phyloP scores from a whole-genome alignment of 1,140 invertebrate species.

The Eumeta japonica region DNA sequence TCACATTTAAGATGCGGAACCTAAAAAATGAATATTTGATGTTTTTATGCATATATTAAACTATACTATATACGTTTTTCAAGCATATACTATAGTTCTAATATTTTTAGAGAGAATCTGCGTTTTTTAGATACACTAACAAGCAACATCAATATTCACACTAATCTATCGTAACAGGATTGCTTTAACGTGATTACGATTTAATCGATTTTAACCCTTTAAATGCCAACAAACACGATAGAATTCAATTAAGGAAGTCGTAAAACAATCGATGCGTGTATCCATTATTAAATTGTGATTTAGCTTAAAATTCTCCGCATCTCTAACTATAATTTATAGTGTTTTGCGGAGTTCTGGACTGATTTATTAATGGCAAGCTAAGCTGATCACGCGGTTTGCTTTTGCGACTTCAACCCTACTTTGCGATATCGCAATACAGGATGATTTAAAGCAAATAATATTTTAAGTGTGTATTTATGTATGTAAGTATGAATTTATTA shows the following conservation, averaged over 20 bases:
- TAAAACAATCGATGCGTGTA: slow-evolving; percentile 50
- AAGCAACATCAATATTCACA: too few species aligned
- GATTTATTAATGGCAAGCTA: slow-evolving; percentile 31
- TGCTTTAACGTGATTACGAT: too few species aligned
- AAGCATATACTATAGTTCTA: too few species aligned
- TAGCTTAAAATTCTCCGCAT: slow-evolving; percentile 48
- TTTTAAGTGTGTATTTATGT: too few species aligned
- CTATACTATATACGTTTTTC: too few species aligned
- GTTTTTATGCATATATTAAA: too few species aligned
- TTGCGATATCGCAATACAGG: slow-evolving; percentile 17
- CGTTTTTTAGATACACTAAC: too few species aligned
- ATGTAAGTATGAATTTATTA: too few species aligned
- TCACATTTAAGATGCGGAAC: too few species aligned
- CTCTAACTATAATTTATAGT: slow-evolving; percentile 40
- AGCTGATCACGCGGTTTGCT: slow-evolving; percentile 28
- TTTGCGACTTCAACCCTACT: slow-evolving; percentile 26
- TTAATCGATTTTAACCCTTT: slow-evolving; percentile 35
- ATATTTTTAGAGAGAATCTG: too few species aligned
- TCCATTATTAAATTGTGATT: slow-evolving; percentile 40
- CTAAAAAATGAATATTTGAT: too few species aligned
- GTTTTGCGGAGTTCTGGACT: slow-evolving; percentile 7
- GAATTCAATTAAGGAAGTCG: slow-evolving; percentile 44
- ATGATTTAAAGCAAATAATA: slow-evolving; percentile 14
- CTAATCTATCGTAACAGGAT: too few species aligned
- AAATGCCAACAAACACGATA: slow-evolving; percentile 19